Evolutionary conservation across 2,888 invertebrate species (phyloP), one percentile per base, ranked within the genome.

Genomic region (Dexiosoma caninum): DNA sequence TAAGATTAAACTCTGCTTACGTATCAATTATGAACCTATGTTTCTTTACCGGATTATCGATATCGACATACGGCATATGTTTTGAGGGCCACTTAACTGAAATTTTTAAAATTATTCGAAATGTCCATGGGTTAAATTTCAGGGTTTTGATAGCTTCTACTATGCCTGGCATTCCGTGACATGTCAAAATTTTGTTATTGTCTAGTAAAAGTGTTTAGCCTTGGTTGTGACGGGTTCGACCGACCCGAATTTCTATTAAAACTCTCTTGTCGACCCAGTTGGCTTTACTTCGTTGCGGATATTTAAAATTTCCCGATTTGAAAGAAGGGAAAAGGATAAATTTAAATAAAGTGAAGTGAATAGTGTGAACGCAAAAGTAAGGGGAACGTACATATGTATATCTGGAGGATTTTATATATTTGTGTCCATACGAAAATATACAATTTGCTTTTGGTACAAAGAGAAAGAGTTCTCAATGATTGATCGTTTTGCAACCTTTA

Each of bases 21-120:
- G 23, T 42, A 10, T 59, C 60, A 7, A 42, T 60, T 42, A 60
- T 53, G 27, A 53, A 53, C n/a, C 32, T 53, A 53, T 32, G 53
- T 16, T 53, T 53, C 8, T 10, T 32, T 9, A 27, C n/a, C 10
- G 49, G 23, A 9, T 12, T 49, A 23, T 49, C 37, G 35, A 57
- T 5, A 37, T 21, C 7, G 19, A 37, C 37, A 57, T 57, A 35
- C 35, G 59, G 59, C 40, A 59, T 59, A 27, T 59, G 27, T 40
- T 27, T 40, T n/a, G 59, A 14, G 10, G 42, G 59, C 59, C 27
- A 8, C 8, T 42, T 60, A 9, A 16, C 14, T 14, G 23, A 59
- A 40, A 40, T 40, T 23, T 19, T 59, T 23, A 42, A 59, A 59
- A 42, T n/a, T 59, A 10, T 42, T 44, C 14, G 30, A 60, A 42